Conservation (phyloP, 37 sponge, comb jelly and placozoan species). For the Mnemiopsis leidyi region DNA sequence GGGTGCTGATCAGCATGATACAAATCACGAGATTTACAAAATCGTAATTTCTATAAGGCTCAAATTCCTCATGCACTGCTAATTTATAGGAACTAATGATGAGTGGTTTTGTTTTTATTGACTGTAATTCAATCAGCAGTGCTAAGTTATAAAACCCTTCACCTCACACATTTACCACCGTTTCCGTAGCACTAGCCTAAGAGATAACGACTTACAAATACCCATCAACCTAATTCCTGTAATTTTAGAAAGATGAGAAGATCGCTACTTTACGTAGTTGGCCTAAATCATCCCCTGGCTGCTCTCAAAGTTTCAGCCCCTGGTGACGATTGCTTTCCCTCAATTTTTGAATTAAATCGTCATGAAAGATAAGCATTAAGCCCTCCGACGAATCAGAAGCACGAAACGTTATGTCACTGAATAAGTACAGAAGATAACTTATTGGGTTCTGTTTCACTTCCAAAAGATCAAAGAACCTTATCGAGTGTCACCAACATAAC, state of each 20-base stretch:
- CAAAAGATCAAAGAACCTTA: not conserved
- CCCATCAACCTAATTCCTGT: not conserved
- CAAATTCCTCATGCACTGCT: not conserved
- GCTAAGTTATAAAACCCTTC: not conserved
- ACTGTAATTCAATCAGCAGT: not conserved
- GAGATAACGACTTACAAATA: not conserved
- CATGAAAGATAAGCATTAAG: too few relatives aligned
- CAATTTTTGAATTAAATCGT: not conserved
- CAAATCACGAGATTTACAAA: too few relatives aligned
- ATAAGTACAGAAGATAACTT: not conserved
- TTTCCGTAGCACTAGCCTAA: not conserved
- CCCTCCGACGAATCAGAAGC: not conserved
- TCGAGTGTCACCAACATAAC: not conserved
- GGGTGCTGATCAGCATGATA: too few relatives aligned
- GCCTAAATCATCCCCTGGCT: not conserved
- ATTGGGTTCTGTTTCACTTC: not conserved
- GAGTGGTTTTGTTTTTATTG: not conserved
- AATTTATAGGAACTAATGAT: not conserved
- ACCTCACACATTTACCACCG: not conserved
- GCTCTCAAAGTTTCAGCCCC: not conserved
- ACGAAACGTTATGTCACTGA: not conserved
- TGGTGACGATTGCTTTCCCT: not conserved
- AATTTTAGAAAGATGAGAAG: not conserved
- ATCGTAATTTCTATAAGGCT: too few relatives aligned
- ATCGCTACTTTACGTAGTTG: not conserved